phyloP scores from a whole-genome alignment of 1,140 invertebrate species.

The Zaprionus inermis region DNA sequence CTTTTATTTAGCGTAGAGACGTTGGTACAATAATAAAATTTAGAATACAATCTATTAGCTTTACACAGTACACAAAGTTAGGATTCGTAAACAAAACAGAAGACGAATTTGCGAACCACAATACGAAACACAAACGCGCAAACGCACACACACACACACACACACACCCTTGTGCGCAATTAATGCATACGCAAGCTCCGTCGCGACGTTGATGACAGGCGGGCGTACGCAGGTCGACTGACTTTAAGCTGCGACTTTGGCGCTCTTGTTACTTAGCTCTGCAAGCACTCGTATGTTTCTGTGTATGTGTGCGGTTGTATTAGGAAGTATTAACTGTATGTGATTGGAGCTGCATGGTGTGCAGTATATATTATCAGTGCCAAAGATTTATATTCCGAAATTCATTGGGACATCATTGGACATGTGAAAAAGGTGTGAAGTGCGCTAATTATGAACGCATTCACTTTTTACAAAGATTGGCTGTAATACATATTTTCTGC shows the following conservation, averaged over 20 bases:
- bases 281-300: background rate
- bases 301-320: background rate
- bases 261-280: slow-evolving; percentile 11
- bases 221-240: slow-evolving; percentile 38
- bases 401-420: too few relatives aligned
- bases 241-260: slow-evolving; percentile 31
- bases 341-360: slow-evolving; percentile 8
- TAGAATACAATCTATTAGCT: background rate
- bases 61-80: background rate
- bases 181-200: background rate
- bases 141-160: background rate
- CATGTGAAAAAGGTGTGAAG: background rate
- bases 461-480: slow-evolving; percentile 1
- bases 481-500: background rate
- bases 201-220: slow-evolving; percentile 3
- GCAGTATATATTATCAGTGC: background rate
- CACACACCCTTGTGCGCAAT: background rate
- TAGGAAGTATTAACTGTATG: background rate
- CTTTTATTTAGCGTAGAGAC: background rate
- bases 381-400: background rate
- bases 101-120: background rate
- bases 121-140: background rate
- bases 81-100: background rate
- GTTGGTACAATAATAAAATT: background rate
- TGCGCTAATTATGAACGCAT: slow-evolving; percentile 5